Evolutionary conservation across 1,140 invertebrate species (phyloP).

Genomic region (Lanistes nyassanus): DNA sequence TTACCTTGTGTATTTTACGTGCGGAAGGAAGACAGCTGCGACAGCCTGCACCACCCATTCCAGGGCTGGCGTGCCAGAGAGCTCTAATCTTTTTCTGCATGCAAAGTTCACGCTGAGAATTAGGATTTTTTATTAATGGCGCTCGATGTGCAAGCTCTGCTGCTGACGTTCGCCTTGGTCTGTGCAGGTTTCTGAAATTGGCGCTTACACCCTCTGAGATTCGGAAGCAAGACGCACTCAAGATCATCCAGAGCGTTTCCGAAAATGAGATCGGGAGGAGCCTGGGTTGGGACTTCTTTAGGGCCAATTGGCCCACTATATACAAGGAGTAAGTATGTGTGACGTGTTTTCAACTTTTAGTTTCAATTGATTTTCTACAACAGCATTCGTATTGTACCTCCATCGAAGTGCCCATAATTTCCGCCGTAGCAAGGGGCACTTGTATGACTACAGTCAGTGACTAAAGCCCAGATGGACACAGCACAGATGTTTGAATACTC

Average conservation of each 20-base stretch:
- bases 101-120: too few species aligned
- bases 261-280: conserved; percentile 78
- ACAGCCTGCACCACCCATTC: too few species aligned
- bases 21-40: too few species aligned
- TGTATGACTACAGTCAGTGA: not conserved
- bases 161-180: not conserved
- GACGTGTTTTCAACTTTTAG: not conserved
- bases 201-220: conserved; percentile 76
- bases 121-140: too few species aligned
- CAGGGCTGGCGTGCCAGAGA: too few species aligned
- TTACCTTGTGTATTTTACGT: too few species aligned
- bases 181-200: conserved; percentile 73
- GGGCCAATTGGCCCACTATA: conserved; percentile 75
- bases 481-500: too few species aligned
- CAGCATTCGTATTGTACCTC: too few species aligned
- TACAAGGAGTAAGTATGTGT: conserved; percentile 30
- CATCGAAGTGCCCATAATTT: too few species aligned
- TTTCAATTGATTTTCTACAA: not conserved
- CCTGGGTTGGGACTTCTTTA: conserved; percentile 81
- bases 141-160: too few species aligned
- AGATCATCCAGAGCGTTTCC: conserved; percentile 76
- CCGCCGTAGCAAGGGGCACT: not conserved
- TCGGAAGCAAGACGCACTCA: conserved; percentile 76
- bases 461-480: too few species aligned
- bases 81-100: too few species aligned